Percentiles rank a stretch among this genome's conserved stretches.
phyloP scores from a whole-genome alignment of 64 coral and sea anemone species.

The Montipora efflorescens region DNA sequence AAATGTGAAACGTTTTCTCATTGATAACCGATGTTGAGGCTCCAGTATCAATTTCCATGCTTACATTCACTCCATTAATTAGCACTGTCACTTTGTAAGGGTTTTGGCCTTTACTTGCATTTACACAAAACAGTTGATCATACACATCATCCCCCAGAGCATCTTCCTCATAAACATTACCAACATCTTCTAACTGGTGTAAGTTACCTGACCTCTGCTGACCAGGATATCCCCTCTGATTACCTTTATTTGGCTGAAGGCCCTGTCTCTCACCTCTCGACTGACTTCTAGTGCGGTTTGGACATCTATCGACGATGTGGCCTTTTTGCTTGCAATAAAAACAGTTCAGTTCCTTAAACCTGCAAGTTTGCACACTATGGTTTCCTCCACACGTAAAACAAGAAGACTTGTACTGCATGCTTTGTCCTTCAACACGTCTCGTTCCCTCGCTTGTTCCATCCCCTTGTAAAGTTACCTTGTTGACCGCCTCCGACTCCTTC shows the following conservation, averaged over 20 bases:
- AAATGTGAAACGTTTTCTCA: background rate
- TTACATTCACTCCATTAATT: background rate
- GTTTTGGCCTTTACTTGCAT: background rate
- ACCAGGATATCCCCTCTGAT: background rate
- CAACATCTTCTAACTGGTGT: background rate
- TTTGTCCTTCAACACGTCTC: background rate
- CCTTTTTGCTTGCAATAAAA: background rate
- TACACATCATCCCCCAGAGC: background rate
- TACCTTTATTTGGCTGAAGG: background rate
- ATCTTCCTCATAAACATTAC: background rate
- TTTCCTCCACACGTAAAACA: background rate
- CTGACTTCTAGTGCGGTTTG: background rate
- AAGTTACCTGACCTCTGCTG: background rate
- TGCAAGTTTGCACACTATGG: background rate
- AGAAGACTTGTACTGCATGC: background rate
- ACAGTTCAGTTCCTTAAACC: constrained; percentile 8
- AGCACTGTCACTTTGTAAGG: background rate
- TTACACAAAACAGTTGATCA: background rate
- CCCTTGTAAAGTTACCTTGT: background rate
- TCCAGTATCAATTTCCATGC: background rate
- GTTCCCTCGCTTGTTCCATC: background rate
- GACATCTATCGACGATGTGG: background rate
- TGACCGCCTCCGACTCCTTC: background rate
- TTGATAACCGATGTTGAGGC: background rate
- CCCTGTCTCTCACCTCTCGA: background rate